These are phyloP conservation scores for Choristoneura fumiferana DNA, from an alignment of 1,140 invertebrate genomes.

Conservation along the genomic window DNA sequence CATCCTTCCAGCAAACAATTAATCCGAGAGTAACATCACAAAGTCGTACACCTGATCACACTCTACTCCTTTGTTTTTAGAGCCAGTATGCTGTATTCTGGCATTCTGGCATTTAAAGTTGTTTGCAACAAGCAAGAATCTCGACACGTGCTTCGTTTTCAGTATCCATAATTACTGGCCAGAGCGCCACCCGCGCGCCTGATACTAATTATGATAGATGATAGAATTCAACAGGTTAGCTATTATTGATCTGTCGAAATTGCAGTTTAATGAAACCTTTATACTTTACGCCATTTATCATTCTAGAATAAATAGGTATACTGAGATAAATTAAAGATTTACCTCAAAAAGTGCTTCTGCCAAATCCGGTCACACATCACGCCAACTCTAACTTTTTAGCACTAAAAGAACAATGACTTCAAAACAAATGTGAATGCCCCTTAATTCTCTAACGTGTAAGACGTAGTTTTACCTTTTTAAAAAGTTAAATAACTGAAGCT, in stretches of 20 bases:
- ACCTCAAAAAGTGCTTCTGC: too few relatives aligned
- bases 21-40: not conserved
- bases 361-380: too few relatives aligned
- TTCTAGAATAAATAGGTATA: too few relatives aligned
- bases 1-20: slow-evolving; percentile 15
- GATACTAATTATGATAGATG: slow-evolving; percentile 18
- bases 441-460: slow-evolving; percentile 20
- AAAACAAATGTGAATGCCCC: slow-evolving; percentile 20
- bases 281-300: too few relatives aligned
- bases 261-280: not conserved
- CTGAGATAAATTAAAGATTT: too few relatives aligned
- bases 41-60: not conserved
- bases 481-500: not conserved
- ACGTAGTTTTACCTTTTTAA: not conserved
- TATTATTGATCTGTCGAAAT: slow-evolving; percentile 9
- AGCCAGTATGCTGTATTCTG: not conserved
- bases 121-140: not conserved
- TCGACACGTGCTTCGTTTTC: slow-evolving; percentile 17
- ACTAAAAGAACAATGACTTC: slow-evolving; percentile 20
- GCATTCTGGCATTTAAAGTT: not conserved
- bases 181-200: not conserved
- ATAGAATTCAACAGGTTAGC: slow-evolving; percentile 5
- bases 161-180: slow-evolving; percentile 11
- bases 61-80: slow-evolving; percentile 3
- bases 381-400: not conserved